Evolutionary conservation across 2,113 vertebrate genomes (phyloP).

Genomic region (Tapirus terrestris): DNA sequence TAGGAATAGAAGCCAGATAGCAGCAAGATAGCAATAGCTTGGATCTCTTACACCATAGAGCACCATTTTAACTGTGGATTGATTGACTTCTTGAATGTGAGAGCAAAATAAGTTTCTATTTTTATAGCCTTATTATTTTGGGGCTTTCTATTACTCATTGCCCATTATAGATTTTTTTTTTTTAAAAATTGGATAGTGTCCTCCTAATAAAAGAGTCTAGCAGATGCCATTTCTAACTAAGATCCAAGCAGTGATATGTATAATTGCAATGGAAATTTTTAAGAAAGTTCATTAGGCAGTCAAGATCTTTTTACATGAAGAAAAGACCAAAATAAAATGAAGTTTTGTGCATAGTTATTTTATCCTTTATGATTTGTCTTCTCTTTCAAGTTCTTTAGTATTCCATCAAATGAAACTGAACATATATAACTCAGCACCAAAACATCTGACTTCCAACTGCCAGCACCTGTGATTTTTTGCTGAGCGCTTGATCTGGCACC

Average conservation of each 20-base stretch:
- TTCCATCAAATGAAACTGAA: conserved; percentile 37
- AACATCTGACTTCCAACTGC: conserved; percentile 18
- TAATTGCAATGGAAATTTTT: background rate
- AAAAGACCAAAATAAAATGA: conserved; percentile 32
- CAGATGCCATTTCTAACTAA: conserved; percentile 5
- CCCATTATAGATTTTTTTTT: background rate
- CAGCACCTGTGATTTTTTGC: background rate
- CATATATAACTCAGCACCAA: conserved; percentile 38
- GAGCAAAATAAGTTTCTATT: background rate
- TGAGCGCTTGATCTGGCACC: background rate
- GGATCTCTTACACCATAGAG: background rate
- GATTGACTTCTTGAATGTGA: background rate
- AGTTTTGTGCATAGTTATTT: conserved; percentile 28
- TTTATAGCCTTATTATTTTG: conserved; percentile 17
- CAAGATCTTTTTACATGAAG: conserved; percentile 11
- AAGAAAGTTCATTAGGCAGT: background rate
- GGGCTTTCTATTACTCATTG: background rate
- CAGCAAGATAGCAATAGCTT: background rate
- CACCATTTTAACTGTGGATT: background rate
- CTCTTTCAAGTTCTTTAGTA: conserved; percentile 35
- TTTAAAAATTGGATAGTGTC: background rate
- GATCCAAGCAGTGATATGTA: background rate
- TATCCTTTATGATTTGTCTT: background rate
- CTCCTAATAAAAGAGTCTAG: conserved; percentile 9
- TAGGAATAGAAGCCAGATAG: background rate